Percentiles rank a stretch among this genome's conserved stretches.
phyloP scores from a whole-genome alignment of 2,797 vertebrate genomes.

The Aulostomus chinensis region DNA sequence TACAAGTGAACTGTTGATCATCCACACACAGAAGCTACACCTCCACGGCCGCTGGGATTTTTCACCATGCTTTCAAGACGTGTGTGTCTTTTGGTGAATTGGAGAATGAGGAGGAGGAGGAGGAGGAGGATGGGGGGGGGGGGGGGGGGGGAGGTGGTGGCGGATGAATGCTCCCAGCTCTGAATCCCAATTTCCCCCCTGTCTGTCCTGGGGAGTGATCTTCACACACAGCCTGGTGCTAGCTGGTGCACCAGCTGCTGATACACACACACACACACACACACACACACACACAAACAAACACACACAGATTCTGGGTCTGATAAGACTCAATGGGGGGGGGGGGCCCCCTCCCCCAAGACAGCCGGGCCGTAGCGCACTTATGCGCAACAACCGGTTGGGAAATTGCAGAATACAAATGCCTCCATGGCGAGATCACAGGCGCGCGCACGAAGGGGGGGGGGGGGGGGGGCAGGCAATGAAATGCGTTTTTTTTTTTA shows the following conservation, averaged over 20 bases:
- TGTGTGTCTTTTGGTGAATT: background rate
- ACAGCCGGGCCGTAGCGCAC: conserved; percentile 28
- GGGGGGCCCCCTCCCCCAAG: too few relatives aligned
- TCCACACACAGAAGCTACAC: conserved; percentile 14
- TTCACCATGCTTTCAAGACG: conserved; percentile 13
- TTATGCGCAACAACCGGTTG: conserved; percentile 64
- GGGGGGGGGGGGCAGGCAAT: too few relatives aligned
- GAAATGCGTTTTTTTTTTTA: too few relatives aligned
- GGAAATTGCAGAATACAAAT: conserved; percentile 21
- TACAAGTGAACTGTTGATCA: conserved; percentile 56
- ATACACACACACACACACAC: conserved; percentile 17
- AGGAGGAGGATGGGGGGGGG: background rate
- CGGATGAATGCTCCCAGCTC: conserved; percentile 14
- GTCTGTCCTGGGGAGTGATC: conserved; percentile 63
- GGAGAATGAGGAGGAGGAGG: background rate
- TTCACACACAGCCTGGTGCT: conserved; percentile 41
- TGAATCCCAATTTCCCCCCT: conserved; percentile 41
- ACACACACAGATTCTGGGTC: conserved; percentile 26
- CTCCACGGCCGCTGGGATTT: conserved; percentile 8
- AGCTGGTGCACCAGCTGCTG: conserved; percentile 52
- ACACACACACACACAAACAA: conserved; percentile 3
- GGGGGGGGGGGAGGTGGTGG: background rate
- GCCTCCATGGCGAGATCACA: background rate
- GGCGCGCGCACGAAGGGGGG: too few relatives aligned
- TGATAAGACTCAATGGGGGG: conserved; percentile 32